Evolutionary conservation across 2,888 invertebrate species (phyloP).

Genomic region (Cristatella mucedo): DNA sequence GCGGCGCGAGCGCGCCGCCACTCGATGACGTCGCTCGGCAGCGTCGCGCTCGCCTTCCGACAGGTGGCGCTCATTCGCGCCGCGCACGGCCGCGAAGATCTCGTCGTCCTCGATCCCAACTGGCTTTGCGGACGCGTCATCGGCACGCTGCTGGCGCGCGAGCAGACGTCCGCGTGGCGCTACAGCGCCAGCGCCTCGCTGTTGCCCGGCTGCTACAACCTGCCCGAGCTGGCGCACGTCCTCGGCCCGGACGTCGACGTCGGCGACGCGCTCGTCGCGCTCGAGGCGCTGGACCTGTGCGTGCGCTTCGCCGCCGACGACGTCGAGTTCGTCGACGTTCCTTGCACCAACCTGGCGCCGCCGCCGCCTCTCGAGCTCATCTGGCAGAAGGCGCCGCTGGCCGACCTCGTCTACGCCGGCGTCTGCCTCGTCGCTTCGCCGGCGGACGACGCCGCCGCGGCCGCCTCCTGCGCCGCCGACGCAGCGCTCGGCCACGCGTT

Average conservation of each 20-base stretch:
- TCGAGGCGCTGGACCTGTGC: slow-evolving; percentile 56
- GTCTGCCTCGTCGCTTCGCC: slow-evolving; percentile 44
- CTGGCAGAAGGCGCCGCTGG: slow-evolving; percentile 45
- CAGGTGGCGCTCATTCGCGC: too few species aligned
- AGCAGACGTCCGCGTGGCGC: slow-evolving; percentile 30
- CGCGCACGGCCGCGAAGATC: too few species aligned
- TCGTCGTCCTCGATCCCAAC: slow-evolving; percentile 50
- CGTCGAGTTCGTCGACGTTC: slow-evolving; percentile 63
- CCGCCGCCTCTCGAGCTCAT: slow-evolving; percentile 51
- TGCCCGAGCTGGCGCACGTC: slow-evolving; percentile 57
- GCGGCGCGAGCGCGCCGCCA: too few species aligned
- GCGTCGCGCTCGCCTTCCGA: too few species aligned
- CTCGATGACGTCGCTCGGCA: too few species aligned
- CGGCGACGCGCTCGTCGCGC: slow-evolving; percentile 48
- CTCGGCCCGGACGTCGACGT: slow-evolving; percentile 55
- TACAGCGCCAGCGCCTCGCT: too few species aligned
- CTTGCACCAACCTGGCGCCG: slow-evolving; percentile 51
- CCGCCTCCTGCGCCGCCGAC: slow-evolving; percentile 42
- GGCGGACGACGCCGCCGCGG: background rate
- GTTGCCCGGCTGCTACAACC: slow-evolving; percentile 56
- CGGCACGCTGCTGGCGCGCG: slow-evolving; percentile 47
- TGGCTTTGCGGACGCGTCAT: slow-evolving; percentile 54
- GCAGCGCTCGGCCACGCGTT: slow-evolving; percentile 52
- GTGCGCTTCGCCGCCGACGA: slow-evolving; percentile 55
- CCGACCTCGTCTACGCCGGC: slow-evolving; percentile 48